A percentile compares a stretch with the other conserved stretches of the same genome.
Conservation (phyloP, 2,113 vertebrate species). For the Pseudonaja textilis region DNA sequence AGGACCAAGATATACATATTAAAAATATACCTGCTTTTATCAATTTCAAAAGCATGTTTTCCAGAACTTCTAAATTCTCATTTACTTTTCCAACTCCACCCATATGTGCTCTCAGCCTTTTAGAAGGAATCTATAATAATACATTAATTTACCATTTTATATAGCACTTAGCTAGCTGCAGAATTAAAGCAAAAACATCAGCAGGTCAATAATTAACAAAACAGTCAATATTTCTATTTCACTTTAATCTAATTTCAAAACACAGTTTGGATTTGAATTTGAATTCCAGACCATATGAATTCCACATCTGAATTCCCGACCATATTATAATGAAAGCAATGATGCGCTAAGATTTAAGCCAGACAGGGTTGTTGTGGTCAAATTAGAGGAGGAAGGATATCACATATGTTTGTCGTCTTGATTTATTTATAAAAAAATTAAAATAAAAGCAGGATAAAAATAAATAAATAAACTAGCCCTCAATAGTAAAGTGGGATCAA, state of each 20-base stretch:
- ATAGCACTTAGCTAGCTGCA: neutral
- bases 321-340: neutral
- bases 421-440: neutral
- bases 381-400: neutral
- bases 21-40: slow-evolving; percentile 62
- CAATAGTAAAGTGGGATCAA: neutral
- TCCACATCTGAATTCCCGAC: neutral
- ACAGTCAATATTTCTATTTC: neutral
- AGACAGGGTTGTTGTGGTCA: neutral
- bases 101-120: slow-evolving; percentile 49
- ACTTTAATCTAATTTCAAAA: neutral
- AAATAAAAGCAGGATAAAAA: neutral
- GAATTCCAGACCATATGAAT: neutral
- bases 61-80: slow-evolving; percentile 75
- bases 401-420: neutral
- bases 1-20: slow-evolving; percentile 3
- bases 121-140: slow-evolving; percentile 57
- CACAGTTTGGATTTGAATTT: neutral
- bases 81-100: slow-evolving; percentile 65
- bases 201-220: neutral
- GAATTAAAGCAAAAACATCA: neutral
- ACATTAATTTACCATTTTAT: slow-evolving; percentile 18
- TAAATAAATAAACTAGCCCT: neutral
- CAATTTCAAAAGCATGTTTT: slow-evolving; percentile 67
- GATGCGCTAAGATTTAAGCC: neutral